A percentile compares a stretch with the other conserved stretches of the same genome.
These are phyloP conservation scores for Synodontis membranacea DNA, from an alignment of 2,113 vertebrate species.

Conservation along the genomic window DNA sequence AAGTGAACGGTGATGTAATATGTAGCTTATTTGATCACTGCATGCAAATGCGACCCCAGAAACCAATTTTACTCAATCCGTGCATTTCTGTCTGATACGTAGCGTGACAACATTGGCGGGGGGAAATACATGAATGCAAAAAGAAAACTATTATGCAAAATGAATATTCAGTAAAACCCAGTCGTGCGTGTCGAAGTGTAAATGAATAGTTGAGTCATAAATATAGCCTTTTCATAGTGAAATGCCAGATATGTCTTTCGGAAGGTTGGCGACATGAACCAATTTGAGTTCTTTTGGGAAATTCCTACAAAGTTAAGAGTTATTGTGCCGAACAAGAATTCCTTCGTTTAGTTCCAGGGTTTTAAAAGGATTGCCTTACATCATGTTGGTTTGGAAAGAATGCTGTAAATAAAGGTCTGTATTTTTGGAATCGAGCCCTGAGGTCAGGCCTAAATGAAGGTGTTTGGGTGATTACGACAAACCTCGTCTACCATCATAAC, in stretches of 20 bases:
- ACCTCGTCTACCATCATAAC: neutral
- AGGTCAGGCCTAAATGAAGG: neutral
- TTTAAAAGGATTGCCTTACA: neutral
- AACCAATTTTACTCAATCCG: neutral
- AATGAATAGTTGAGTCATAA: neutral
- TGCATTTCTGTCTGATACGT: neutral
- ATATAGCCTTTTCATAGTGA: neutral
- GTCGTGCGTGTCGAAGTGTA: neutral
- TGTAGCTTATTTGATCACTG: neutral
- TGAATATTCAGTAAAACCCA: neutral
- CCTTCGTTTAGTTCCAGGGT: neutral
- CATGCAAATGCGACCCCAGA: neutral
- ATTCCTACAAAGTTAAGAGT: neutral
- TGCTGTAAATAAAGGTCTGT: neutral
- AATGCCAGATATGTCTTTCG: neutral
- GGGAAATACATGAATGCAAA: too few relatives aligned
- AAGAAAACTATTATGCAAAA: too few relatives aligned
- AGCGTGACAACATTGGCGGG: neutral
- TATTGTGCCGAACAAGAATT: neutral
- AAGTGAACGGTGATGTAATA: neutral
- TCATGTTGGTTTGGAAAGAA: neutral
- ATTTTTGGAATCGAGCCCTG: neutral
- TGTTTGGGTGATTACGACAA: neutral
- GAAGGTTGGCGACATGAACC: neutral
- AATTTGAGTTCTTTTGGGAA: neutral